A percentile compares a stretch with the other conserved stretches of the same genome.
Evolutionary conservation across 2,113 vertebrate species (phyloP).

Genomic region (Blennius ocellaris): DNA sequence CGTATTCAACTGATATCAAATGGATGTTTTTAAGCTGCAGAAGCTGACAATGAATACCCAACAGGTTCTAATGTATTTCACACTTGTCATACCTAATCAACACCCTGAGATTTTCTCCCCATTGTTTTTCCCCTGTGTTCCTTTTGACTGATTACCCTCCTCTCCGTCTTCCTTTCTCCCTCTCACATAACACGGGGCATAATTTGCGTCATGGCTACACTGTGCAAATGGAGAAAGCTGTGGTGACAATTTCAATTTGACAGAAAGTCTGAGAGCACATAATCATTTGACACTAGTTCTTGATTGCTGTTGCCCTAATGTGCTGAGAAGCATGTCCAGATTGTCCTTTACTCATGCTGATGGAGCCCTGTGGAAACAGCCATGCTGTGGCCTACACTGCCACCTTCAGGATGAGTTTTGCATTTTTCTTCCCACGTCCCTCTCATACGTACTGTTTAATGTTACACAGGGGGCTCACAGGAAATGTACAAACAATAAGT

Average conservation of each 20-base stretch:
- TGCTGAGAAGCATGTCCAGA: slow-evolving; percentile 62
- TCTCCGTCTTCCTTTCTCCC: slow-evolving; percentile 47
- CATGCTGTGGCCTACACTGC: slow-evolving; percentile 70
- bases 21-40: slow-evolving; percentile 47
- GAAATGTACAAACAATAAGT: slow-evolving; percentile 12
- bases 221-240: slow-evolving; percentile 67
- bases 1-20: slow-evolving; percentile 63
- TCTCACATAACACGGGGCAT: slow-evolving; percentile 61
- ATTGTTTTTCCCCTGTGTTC: slow-evolving; percentile 48
- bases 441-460: slow-evolving; percentile 26
- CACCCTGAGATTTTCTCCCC: slow-evolving; percentile 61
- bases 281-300: slow-evolving; percentile 68
- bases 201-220: slow-evolving; percentile 61
- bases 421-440: slow-evolving; percentile 11
- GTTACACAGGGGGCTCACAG: slow-evolving; percentile 13
- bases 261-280: slow-evolving; percentile 62
- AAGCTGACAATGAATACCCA: slow-evolving; percentile 62
- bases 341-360: slow-evolving; percentile 62
- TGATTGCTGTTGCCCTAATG: slow-evolving; percentile 66
- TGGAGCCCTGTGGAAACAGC: slow-evolving; percentile 19
- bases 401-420: slow-evolving; percentile 67
- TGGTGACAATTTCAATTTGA: slow-evolving; percentile 76
- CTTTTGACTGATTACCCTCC: slow-evolving; percentile 69
- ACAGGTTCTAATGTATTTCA: slow-evolving; percentile 71
- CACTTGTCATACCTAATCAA: slow-evolving; percentile 78